These are phyloP conservation scores for Matsumurasca onukii DNA, from an alignment of 1,140 invertebrate genomes.

Conservation along the genomic window DNA sequence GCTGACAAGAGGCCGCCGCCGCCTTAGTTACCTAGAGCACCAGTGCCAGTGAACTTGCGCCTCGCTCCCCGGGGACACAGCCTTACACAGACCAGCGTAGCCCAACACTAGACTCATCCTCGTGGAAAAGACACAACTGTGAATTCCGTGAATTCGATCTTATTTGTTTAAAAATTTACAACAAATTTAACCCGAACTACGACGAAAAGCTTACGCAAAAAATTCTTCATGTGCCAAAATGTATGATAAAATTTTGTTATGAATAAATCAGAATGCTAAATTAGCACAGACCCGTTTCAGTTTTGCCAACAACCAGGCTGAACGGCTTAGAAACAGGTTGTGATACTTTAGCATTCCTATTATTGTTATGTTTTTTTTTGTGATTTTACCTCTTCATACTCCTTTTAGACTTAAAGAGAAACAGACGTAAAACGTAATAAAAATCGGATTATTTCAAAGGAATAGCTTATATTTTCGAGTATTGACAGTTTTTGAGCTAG, in stretches of 20 bases:
- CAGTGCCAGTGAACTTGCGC: background rate
- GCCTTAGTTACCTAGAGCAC: slow-evolving; percentile 4
- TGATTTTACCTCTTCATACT: no score
- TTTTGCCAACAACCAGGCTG: no score
- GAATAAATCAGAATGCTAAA: slow-evolving; percentile 9
- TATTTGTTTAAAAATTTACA: background rate
- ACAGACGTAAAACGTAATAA: no score
- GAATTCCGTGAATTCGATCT: background rate
- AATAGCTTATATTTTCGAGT: no score
- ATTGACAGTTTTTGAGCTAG: no score
- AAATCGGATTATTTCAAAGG: no score
- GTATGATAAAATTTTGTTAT: background rate
- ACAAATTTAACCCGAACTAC: background rate
- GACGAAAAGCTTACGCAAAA: background rate
- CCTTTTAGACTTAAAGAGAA: no score
- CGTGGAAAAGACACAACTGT: background rate
- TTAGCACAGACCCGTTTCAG: background rate
- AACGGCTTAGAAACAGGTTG: background rate
- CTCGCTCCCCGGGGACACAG: background rate
- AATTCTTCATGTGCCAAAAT: background rate
- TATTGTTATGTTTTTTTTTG: no score
- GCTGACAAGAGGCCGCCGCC: background rate
- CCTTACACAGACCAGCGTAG: background rate
- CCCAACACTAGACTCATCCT: background rate
- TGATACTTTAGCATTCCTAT: slow-evolving; percentile 16